phyloP scores from a whole-genome alignment of 2,888 invertebrate genomes.

The Hypolimnas misippus region DNA sequence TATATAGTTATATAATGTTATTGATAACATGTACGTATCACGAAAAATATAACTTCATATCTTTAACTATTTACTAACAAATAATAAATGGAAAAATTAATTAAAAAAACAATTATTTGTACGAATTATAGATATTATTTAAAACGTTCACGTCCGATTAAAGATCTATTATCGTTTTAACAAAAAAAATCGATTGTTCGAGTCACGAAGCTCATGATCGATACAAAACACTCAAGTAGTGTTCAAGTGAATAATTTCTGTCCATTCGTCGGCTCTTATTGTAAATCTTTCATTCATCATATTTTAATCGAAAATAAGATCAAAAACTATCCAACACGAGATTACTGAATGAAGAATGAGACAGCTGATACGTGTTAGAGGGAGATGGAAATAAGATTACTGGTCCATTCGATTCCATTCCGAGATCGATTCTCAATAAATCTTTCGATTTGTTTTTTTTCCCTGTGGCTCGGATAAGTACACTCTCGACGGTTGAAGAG shows the following conservation, averaged over 20 bases:
- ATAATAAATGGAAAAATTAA: too few relatives aligned
- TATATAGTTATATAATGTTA: too few relatives aligned
- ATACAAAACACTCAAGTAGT: constrained; percentile 13
- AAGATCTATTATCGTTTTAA: constrained; percentile 13
- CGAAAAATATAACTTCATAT: too few relatives aligned
- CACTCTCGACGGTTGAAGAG: constrained; percentile 52
- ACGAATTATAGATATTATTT: too few relatives aligned
- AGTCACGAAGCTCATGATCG: constrained; percentile 36
- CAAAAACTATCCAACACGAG: constrained; percentile 55
- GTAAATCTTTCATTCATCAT: constrained; percentile 71
- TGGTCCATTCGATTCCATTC: constrained; percentile 66
- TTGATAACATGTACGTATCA: too few relatives aligned
- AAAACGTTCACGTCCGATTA: neutral
- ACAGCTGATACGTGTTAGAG: constrained; percentile 43
- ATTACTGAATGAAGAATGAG: constrained; percentile 60
- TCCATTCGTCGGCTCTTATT: constrained; percentile 51
- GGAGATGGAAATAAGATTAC: constrained; percentile 51
- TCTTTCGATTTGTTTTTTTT: constrained; percentile 64
- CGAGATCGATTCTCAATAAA: constrained; percentile 76
- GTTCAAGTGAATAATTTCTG: constrained; percentile 51
- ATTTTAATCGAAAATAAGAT: constrained; percentile 70
- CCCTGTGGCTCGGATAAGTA: constrained; percentile 56
- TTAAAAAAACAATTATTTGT: too few relatives aligned
- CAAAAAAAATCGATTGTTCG: constrained; percentile 20
- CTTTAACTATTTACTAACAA: too few relatives aligned